Evolutionary conservation across 1,140 invertebrate genomes (phyloP), one percentile per base, ranked within the genome.

Genomic region (Lycorma delicatula): DNA sequence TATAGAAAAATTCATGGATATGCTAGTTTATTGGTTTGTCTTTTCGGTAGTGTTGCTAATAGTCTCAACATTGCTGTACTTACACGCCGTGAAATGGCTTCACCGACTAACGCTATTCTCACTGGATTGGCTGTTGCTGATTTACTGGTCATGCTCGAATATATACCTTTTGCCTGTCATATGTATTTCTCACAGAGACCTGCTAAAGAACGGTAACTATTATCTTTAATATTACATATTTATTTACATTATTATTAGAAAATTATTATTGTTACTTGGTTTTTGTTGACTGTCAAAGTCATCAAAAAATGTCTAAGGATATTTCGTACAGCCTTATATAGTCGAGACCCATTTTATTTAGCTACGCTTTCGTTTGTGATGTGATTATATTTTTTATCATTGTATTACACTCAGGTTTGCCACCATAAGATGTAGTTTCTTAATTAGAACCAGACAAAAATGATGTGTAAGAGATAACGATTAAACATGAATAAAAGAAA

Each of bases 41-140:
- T 90, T 18, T 87, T 96, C 66, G 95, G 95, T 36, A 90, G 91
- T 3, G 80, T 96, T 13, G 89, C 93, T 46, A 98, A 98, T 70
- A 79, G 87, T 1, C 80, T 97, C 54, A 98, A 97, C 73, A 93
- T 98, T 34, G 84, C 88, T n/a, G 93, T 98, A 3, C 74, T 98
- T 20, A 93, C 93, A 0, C 81, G 92, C 7, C 77, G 85, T 4
- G 87, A 93, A 67, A 95, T 97, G 92, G 74, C 78, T 46, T 89
- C 92, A 1, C 91, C 93, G 0, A 96, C 93, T 6, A 97, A 97
- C 71, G 82, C 85, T 46, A 93, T 92, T 66, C 77, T 86, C 1
- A 94, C 91, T 0, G 91, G 88, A 6, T 75, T 97, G n/a, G 93
- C 94, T 0, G 81, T 95, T 0, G 89, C 91, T 1, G 93, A 97